These are phyloP conservation scores for Apamea monoglypha DNA, from an alignment of 2,888 invertebrate species.

Conservation along the genomic window DNA sequence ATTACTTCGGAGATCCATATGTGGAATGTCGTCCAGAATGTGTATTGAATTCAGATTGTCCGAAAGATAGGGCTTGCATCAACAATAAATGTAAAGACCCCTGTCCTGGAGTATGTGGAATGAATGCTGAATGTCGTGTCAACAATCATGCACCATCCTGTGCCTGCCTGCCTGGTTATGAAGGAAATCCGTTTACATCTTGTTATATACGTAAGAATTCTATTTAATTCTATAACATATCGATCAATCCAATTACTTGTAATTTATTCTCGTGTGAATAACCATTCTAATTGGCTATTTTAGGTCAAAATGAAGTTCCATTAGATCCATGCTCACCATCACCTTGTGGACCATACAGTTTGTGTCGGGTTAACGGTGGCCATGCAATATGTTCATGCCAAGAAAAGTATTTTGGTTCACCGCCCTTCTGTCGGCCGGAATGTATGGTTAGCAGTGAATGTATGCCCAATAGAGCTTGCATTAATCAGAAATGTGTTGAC, in stretches of 20 bases:
- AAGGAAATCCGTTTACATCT: conserved; percentile 94
- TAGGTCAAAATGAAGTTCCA: conserved; percentile 82
- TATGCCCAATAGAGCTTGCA: conserved; percentile 94
- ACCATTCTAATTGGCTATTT: conserved; percentile 65
- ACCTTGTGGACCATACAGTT: conserved; percentile 95
- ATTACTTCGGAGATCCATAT: conserved; percentile 96
- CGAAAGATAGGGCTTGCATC: conserved; percentile 93
- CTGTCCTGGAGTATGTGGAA: conserved; percentile 95
- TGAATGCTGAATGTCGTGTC: conserved; percentile 95
- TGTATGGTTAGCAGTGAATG: conserved; percentile 96
- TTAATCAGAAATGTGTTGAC: conserved; percentile 94
- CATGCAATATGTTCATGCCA: conserved; percentile 96
- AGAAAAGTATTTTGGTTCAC: conserved; percentile 94
- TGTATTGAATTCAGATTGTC: conserved; percentile 96
- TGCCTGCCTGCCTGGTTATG: conserved; percentile 93
- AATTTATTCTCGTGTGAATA: conserved; percentile 2
- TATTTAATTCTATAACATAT: conserved; percentile 20
- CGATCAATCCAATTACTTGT: background rate
- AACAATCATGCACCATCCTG: conserved; percentile 96
- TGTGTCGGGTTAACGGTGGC: conserved; percentile 93
- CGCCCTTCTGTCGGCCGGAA: conserved; percentile 94
- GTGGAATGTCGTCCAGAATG: conserved; percentile 96
- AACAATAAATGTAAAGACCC: conserved; percentile 96
- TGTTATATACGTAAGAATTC: conserved; percentile 91
- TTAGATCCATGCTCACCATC: conserved; percentile 91